Conservation (phyloP, 2,113 vertebrate genomes). For the Pseudonaja textilis region DNA sequence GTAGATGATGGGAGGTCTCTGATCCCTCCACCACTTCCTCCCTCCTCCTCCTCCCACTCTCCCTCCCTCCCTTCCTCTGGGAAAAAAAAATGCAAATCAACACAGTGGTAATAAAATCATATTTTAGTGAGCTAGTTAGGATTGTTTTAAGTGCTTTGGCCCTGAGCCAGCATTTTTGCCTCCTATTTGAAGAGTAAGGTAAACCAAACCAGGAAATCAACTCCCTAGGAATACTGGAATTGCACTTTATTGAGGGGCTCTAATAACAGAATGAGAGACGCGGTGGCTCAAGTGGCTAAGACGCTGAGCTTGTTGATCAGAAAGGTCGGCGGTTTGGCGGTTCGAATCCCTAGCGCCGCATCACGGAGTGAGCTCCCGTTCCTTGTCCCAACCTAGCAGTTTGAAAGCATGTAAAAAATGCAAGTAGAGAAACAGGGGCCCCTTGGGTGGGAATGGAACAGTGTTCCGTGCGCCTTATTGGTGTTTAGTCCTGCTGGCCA, state of each 20-base stretch:
- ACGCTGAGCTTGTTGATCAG: no score
- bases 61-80: neutral
- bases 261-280: neutral
- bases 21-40: neutral
- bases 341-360: no score
- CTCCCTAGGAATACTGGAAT: neutral
- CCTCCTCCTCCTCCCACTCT: neutral
- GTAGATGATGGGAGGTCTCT: neutral
- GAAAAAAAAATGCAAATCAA: slow-evolving; percentile 40
- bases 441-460: no score
- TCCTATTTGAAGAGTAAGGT: neutral
- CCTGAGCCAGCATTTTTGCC: neutral
- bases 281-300: no score
- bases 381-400: no score
- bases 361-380: no score
- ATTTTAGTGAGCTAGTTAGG: slow-evolving; percentile 41
- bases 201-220: neutral
- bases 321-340: no score
- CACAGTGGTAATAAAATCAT: slow-evolving; percentile 40
- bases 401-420: no score
- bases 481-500: no score
- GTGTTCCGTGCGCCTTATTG: no score
- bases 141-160: slow-evolving; percentile 43
- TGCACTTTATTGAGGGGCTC: neutral
- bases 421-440: no score